Base-by-base conservation (phyloP, 2,797 vertebrate species). In the Gymnoscopelus microlampas region DNA sequence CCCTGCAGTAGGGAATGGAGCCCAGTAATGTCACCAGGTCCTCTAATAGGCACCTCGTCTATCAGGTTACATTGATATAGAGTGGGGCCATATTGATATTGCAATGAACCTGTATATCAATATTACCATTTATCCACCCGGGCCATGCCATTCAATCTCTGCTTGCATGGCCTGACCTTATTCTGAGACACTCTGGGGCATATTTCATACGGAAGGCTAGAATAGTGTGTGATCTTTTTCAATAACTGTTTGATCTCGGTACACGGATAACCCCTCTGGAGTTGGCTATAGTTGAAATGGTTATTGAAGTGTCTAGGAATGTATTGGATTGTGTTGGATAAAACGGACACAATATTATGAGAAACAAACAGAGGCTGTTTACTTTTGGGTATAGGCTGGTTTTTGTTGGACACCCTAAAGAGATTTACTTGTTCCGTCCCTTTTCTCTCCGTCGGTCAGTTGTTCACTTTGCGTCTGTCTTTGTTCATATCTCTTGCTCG, bases 21-120 rank as follows among this genome's bases (percentile, higher is more conserved):
- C 24, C 23, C 58, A 60, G 44, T 62, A 70, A 39, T 3, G 7
- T 63, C 53, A 62, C 50, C 66, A 77, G 59, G 73, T 62, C 67
- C 57, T 81, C 6, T 29, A 63, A 75, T 53, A 76, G 66, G 77
- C 65, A 63, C 3, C 1, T 24, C 62, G 63, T 73, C 53, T 64
- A 67, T 79, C 60, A 72, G 64, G 76, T 81, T 80, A 64, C 57
- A 81, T 68, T 79, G 85, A 86, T 81, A 87, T 77, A 71, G 77
- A 63, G 71, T 79, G 63, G 32, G 2, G 19, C 39, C 39, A 74
- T 82, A 88, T 81, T 79, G 77, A 85, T 82, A 73, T 55, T 80
- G 56, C 71, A 61, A 79, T 88, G 48, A 76, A 63, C 53, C 54
- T 56, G 49, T 67, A 65, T 80, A 82, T 88, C 81, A 82, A 72